phyloP scores from a whole-genome alignment of 2,113 vertebrate species.

The Anser brachyrhynchus region DNA sequence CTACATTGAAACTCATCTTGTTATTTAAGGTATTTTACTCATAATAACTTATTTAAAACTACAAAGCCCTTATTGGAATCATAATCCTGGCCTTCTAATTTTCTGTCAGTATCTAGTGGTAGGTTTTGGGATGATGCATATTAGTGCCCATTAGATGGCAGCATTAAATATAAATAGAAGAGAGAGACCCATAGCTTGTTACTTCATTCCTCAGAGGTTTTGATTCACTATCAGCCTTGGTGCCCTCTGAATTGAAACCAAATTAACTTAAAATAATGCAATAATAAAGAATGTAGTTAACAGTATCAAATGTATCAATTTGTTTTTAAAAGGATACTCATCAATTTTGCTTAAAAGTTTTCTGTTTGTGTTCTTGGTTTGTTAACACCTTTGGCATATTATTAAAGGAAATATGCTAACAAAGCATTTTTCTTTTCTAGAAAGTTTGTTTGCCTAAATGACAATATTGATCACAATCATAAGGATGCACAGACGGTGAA shows the following conservation, averaged over 20 bases:
- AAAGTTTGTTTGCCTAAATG: constrained; percentile 98
- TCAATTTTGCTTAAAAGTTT: background rate
- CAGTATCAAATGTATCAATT: background rate
- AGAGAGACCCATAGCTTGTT: background rate
- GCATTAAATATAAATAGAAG: background rate
- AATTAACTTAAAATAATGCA: background rate
- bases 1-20: background rate
- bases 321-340: background rate
- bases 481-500: constrained; percentile 96
- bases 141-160: constrained; percentile 41
- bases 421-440: constrained; percentile 68
- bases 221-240: background rate
- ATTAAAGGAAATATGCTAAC: background rate
- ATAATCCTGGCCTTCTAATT: background rate
- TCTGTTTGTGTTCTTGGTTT: background rate
- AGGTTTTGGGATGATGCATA: background rate
- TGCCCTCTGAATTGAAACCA: background rate
- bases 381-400: background rate
- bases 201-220: background rate
- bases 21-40: background rate
- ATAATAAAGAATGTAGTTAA: background rate
- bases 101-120: background rate
- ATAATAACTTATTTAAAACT: background rate
- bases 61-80: background rate
- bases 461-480: constrained; percentile 97